phyloP scores from a whole-genome alignment of 2,113 vertebrate genomes.

The Pachycephala philippinensis region DNA sequence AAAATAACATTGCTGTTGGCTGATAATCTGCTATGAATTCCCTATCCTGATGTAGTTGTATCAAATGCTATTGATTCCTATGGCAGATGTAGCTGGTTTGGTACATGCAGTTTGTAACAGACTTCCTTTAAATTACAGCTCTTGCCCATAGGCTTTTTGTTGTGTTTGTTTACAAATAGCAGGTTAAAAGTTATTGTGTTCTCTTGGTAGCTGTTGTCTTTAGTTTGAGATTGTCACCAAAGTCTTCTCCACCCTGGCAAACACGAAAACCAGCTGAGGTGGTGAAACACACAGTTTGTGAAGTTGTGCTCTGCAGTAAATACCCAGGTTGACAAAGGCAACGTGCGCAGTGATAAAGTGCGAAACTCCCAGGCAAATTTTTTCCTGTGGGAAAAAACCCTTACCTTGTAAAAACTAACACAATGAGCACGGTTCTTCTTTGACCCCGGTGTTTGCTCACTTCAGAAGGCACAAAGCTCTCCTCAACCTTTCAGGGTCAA shows the following conservation, averaged over 20 bases:
- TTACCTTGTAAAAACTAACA: conserved; percentile 41
- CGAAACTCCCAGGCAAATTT: background rate
- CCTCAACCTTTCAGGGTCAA: conserved; percentile 36
- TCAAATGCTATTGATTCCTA: background rate
- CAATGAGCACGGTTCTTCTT: background rate
- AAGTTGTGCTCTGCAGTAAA: background rate
- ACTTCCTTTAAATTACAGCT: background rate
- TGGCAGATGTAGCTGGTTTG: background rate
- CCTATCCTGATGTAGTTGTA: background rate
- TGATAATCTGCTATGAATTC: background rate
- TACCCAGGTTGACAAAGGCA: background rate
- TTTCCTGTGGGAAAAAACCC: conserved; percentile 59
- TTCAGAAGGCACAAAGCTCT: conserved; percentile 47
- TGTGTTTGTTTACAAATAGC: background rate
- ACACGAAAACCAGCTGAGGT: background rate
- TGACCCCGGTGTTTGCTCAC: conserved; percentile 41
- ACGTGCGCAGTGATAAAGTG: background rate
- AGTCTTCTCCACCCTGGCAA: background rate
- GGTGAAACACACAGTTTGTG: background rate
- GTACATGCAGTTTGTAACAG: background rate
- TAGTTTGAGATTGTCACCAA: background rate
- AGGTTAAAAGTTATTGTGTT: background rate
- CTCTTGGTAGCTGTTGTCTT: background rate
- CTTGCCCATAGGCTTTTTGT: background rate
- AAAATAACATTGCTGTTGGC: background rate